phyloP scores from a whole-genome alignment of 2,888 invertebrate genomes.

The Augiades crinisus region DNA sequence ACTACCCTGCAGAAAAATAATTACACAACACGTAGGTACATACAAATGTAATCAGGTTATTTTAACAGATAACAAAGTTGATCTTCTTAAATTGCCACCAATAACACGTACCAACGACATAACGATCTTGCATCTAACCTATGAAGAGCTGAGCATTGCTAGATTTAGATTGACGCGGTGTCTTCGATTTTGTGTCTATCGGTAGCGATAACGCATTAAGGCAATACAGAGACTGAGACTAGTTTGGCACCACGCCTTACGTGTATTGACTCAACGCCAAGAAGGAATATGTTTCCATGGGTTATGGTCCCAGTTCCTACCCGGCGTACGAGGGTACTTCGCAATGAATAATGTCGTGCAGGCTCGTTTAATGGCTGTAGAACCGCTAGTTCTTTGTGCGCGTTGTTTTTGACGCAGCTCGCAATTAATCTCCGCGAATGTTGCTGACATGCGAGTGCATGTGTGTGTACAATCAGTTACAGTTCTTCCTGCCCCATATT shows the following conservation, averaged over 20 bases:
- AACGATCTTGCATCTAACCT: too few species aligned
- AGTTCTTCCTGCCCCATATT: slow-evolving; percentile 16
- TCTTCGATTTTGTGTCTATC: neutral
- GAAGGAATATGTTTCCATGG: slow-evolving; percentile 18
- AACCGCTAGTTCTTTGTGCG: slow-evolving; percentile 16
- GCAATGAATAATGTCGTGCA: slow-evolving; percentile 20
- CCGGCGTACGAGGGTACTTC: slow-evolving; percentile 13
- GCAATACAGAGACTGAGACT: neutral
- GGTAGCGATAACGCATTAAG: slow-evolving; percentile 1
- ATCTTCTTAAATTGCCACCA: too few species aligned
- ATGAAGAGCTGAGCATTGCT: too few species aligned
- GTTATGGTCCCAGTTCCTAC: slow-evolving; percentile 15
- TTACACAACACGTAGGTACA: too few species aligned
- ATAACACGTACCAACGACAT: too few species aligned
- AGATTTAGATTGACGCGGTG: too few species aligned
- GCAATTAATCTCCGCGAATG: slow-evolving; percentile 23
- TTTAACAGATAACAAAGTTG: too few species aligned
- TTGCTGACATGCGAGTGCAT: slow-evolving; percentile 17
- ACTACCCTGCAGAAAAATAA: too few species aligned
- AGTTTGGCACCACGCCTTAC: slow-evolving; percentile 19
- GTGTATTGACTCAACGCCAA: slow-evolving; percentile 21
- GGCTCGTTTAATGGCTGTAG: slow-evolving; percentile 20
- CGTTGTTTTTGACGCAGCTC: slow-evolving; percentile 23
- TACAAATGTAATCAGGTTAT: too few species aligned
- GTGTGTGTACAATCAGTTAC: slow-evolving; percentile 17